Evolutionary conservation across 2,888 invertebrate genomes (phyloP).

Genomic region (Thera obeliscata): DNA sequence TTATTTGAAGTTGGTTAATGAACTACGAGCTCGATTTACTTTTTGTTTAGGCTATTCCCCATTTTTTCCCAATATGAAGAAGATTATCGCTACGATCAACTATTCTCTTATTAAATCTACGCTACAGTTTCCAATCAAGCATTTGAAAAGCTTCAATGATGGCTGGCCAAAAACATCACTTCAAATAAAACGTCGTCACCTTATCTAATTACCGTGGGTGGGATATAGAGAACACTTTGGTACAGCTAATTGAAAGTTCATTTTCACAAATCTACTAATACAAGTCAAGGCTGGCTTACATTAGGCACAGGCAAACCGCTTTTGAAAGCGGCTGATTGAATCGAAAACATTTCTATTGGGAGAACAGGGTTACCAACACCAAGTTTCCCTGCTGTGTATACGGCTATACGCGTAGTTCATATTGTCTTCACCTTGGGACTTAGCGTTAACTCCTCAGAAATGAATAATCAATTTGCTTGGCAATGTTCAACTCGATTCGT

Average conservation of each 20-base stretch:
- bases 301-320: constrained; percentile 39
- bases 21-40: too few species aligned
- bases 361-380: constrained; percentile 19
- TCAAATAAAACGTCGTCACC: neutral
- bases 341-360: constrained; percentile 38
- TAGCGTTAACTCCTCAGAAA: neutral
- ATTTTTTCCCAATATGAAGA: too few species aligned
- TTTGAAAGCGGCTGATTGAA: constrained; percentile 45
- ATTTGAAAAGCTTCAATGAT: too few species aligned
- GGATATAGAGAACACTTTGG: neutral
- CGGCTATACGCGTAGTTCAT: constrained; percentile 9
- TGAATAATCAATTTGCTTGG: constrained; percentile 5
- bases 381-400: constrained; percentile 37
- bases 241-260: constrained; percentile 15
- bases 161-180: too few species aligned
- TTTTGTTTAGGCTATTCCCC: too few species aligned
- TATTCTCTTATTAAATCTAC: too few species aligned
- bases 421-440: constrained; percentile 10
- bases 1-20: too few species aligned
- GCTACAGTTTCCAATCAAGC: too few species aligned
- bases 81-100: too few species aligned
- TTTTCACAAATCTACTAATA: constrained; percentile 18
- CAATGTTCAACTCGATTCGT: neutral
- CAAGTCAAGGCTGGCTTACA: constrained; percentile 47
- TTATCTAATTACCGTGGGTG: constrained; percentile 5